Conservation (phyloP, 2,888 invertebrate species). For the Watsonalla binaria region DNA sequence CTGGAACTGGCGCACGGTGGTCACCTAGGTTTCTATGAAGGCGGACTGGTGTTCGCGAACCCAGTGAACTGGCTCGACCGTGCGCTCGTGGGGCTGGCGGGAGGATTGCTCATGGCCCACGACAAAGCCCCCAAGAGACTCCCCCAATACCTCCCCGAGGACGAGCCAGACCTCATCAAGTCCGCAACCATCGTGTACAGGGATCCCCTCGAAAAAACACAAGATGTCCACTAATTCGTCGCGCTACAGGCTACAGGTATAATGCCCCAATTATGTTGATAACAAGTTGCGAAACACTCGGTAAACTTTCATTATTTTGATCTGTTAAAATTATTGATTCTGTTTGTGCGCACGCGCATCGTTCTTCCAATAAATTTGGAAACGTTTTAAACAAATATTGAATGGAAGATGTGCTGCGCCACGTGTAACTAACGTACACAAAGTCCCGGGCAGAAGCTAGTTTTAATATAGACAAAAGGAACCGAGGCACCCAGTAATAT, state of each 20-base stretch:
- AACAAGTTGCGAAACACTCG: too few species aligned
- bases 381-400: too few species aligned
- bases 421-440: too few species aligned
- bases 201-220: constrained; percentile 52
- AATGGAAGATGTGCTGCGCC: too few species aligned
- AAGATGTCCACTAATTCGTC: neutral
- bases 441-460: too few species aligned
- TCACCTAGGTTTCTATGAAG: constrained; percentile 96
- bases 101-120: constrained; percentile 83
- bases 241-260: neutral
- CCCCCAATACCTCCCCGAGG: constrained; percentile 6
- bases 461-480: too few species aligned
- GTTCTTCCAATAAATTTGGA: too few species aligned
- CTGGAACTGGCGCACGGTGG: constrained; percentile 94
- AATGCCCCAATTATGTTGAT: neutral
- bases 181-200: constrained; percentile 63
- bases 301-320: too few species aligned
- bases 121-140: constrained; percentile 33
- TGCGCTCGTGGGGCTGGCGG: constrained; percentile 88
- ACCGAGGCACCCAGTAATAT: too few species aligned
- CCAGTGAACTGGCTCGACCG: constrained; percentile 96
- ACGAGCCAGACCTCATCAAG: constrained; percentile 65
- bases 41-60: constrained; percentile 91
- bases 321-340: too few species aligned
- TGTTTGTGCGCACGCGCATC: too few species aligned